A percentile compares a stretch with the other conserved stretches of the same genome.
These are phyloP conservation scores for Argyra leucocephala DNA, from an alignment of 2,888 invertebrate species.

Conservation along the genomic window DNA sequence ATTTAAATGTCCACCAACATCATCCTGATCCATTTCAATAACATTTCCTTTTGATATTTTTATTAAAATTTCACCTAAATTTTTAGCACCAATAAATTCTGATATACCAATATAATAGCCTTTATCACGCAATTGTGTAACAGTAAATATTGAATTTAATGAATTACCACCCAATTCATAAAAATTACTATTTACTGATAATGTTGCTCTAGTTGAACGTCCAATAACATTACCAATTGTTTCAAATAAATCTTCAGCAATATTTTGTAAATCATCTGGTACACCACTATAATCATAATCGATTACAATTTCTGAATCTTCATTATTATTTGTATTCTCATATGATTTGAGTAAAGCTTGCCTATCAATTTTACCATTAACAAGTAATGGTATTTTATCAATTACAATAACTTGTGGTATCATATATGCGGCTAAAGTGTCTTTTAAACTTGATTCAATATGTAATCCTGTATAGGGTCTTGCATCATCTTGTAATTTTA, in stretches of 20 bases:
- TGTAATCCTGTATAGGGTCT: conserved; percentile 47
- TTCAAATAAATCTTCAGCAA: conserved; percentile 61
- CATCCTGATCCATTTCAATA: conserved; percentile 32
- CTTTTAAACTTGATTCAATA: conserved; percentile 56
- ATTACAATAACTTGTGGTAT: conserved; percentile 66
- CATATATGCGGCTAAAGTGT: conserved; percentile 65
- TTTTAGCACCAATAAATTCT: conserved; percentile 66
- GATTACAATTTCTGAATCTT: conserved; percentile 45
- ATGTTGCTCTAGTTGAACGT: conserved; percentile 51
- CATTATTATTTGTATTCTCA: conserved; percentile 58
- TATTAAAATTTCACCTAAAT: conserved; percentile 58
- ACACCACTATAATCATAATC: conserved; percentile 61
- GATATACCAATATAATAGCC: conserved; percentile 74
- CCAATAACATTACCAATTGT: conserved; percentile 65
- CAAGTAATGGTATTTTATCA: conserved; percentile 66
- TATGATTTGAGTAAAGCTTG: conserved; percentile 66
- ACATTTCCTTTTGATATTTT: conserved; percentile 45
- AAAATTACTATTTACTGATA: conserved; percentile 62
- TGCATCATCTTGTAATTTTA: conserved; percentile 45
- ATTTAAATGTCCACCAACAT: conserved; percentile 34
- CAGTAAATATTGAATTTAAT: conserved; percentile 73
- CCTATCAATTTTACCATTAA: conserved; percentile 80
- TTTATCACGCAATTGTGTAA: conserved; percentile 63
- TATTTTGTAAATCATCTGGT: conserved; percentile 48
- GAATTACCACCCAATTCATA: conserved; percentile 82